Percentiles rank a stretch among this genome's conserved stretches.
Conservation (phyloP, 2,888 invertebrate species). For the Elysia crispata region DNA sequence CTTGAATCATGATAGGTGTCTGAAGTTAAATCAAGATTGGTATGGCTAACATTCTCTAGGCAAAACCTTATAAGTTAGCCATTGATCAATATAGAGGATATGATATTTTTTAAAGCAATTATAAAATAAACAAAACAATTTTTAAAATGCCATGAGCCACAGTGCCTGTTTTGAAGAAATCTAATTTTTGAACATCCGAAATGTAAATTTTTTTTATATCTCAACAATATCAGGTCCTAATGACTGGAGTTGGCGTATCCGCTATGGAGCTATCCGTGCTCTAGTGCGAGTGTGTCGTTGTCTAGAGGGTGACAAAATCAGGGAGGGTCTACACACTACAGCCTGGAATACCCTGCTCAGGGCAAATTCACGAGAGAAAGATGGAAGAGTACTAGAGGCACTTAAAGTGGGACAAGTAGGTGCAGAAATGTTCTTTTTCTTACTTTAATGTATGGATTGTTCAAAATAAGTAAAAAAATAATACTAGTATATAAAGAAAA, state of each 20-base stretch:
- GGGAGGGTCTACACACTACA: conserved; percentile 71
- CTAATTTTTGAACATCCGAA: too few species aligned
- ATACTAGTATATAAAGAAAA: too few species aligned
- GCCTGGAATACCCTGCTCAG: conserved; percentile 73
- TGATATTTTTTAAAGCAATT: not conserved
- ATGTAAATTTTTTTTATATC: not conserved
- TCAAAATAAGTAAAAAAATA: too few species aligned
- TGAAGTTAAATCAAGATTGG: too few species aligned
- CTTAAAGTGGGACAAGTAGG: conserved; percentile 75
- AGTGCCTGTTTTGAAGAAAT: too few species aligned
- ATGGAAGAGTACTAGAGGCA: conserved; percentile 74
- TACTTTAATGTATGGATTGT: too few species aligned
- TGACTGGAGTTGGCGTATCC: conserved; percentile 76
- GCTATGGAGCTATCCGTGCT: conserved; percentile 74
- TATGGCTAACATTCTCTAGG: too few species aligned
- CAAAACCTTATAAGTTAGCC: too few species aligned
- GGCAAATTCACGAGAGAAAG: conserved; percentile 72
- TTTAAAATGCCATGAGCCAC: too few species aligned
- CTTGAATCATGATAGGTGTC: too few species aligned
- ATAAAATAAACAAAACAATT: too few species aligned
- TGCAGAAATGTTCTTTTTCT: too few species aligned
- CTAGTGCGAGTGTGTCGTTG: conserved; percentile 73
- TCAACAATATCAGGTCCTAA: conserved; percentile 59
- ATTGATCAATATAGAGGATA: not conserved
- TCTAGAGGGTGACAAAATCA: conserved; percentile 64